Evolutionary conservation across 2,888 invertebrate genomes (phyloP), one percentile per base, ranked within the genome.

Genomic region (Metacarcinus magister): DNA sequence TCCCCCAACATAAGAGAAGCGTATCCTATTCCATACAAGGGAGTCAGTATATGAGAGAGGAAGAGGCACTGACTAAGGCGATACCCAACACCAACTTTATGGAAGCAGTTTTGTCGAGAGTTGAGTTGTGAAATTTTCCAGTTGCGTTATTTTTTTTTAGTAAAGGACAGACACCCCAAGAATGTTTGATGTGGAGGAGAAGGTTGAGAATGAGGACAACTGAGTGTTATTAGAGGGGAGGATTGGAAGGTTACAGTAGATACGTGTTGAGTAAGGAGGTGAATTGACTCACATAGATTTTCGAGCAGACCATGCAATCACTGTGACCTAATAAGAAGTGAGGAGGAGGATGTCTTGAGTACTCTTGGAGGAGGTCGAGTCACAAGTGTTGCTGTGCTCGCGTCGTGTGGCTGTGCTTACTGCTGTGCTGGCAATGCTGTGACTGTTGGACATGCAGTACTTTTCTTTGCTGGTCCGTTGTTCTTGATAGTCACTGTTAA

Each of bases 51-150:
- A n/a, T 19, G 67, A n/a, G 75, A 23, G 23, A n/a, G 28, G n/a
- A n/a, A 75, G 28, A 75, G 5, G 19, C 5, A 75, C 7, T 23
- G 23, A 75, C n/a, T 23, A 23, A n/a, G 28, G 23, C 75, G 28
- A 75, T 8, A 75, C 75, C 23, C n/a, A 75, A 75, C n/a, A 75
- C 75, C n/a, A 75, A 75, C 75, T 75, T 75, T 75, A 75, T 75
- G 75, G 75, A 75, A 28, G n/a, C 75, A n/a, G 75, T n/a, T 75
- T 75, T 75, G 75, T 23, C 75, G n/a, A n/a, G 75, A 75, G 28
- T 16, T 60, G 28, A 75, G 28, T 8, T 75, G 7, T n/a, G 28
- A n/a, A 75, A 75, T 75, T 23, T 75, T 75, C 75, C 75, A 75
- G 28, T 75, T 75, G 75, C 23, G 75, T n/a, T n/a, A n/a, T n/a